Base-by-base conservation (phyloP, 2,888 invertebrate genomes). In the Agrochola lychnidis region DNA sequence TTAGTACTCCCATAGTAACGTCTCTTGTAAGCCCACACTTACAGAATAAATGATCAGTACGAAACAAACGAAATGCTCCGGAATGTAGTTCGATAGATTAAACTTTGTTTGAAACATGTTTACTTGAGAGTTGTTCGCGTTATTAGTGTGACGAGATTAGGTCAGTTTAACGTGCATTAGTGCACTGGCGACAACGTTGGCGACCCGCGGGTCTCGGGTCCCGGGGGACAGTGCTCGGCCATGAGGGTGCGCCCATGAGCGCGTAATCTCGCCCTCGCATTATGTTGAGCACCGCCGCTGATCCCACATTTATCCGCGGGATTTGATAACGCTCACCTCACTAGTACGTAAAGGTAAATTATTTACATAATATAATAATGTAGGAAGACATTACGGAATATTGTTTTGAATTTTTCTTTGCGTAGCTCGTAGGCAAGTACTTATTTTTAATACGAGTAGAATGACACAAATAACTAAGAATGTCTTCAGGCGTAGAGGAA, bases 201-300 rank as follows among this genome's bases (percentile, higher is more conserved):
- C 14, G 61, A 53, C 5, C 59, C 66, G 59, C n/a, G 69, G 12
- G 22, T 5, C 62, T 22, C 68, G 36, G 45, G 67, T 1, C 14
- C 25, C 53, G 67, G 71, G 30, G 12, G 71, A 3, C 53, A 14
- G 25, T 42, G 73, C 61, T n/a, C 72, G 77, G 77, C 16, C 77
- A 42, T 51, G 71, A 42, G 68, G 73, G 61, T 48, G 68, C 61
- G 63, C 40, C 64, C 48, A 19, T 53, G 63, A 68, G 73, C 72
- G n/a, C 76, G 66, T 87, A 80, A 88, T 85, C 80, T 79, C 64
- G 73, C 70, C 76, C 78, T 78, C 76, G 79, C 82, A 87, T 88
- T 78, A 85, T 71, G 77, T 79, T 40, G 76, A 83, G 85, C 83
- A 78, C 75, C 76, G 70, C 62, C 76, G 66, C 77, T 83, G 85